Base-by-base conservation (phyloP, 2,888 invertebrate species). In the Chrysotoxum bicinctum region DNA sequence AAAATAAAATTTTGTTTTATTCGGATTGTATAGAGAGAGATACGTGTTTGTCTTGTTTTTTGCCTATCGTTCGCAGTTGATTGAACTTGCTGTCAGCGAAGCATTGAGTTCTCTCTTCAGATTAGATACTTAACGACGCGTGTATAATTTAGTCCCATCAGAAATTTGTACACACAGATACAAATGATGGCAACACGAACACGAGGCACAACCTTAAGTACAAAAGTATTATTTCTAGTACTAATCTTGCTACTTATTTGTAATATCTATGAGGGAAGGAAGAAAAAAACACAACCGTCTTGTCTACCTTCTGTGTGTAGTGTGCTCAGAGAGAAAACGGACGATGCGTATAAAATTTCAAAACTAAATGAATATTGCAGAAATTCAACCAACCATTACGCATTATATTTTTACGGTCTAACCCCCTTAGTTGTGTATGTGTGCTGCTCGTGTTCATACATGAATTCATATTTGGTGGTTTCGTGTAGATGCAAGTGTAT, bases 321-420 rank as follows among this genome's bases (percentile, higher is more conserved):
- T 45, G 62, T 80, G 66, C 43, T 19, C 74, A 56, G 73, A 80
- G 70, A 77, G 86, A 78, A 70, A 81, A 58, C 86, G 77, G 76
- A 30, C 78, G 82, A 82, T 83, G 86, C 86, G 78, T 82, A 82
- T 78, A 82, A 78, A 86, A 86, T 78, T 70, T 86, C 48, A 66
- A 73, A 79, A 79, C 78, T 78, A 75, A 83, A 83, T 79, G 83
- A 83, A 79, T 75, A 83, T 78, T 73, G 72, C 75, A 74, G 82
- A 84, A 69, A 87, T 76, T 78, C 87, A 87, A 73, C 87, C 87
- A 87, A 87, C 87, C 87, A 87, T 87, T 86, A 87, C 83, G 87
- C 87, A 87, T 86, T 87, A 87, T 85, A 85, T 87, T 87, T 87
- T 87, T 87, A 87, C 87, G 87, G 87, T 87, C 82, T 87, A 87